phyloP scores from a whole-genome alignment of 1,140 invertebrate genomes.

The Diuraphis noxia region DNA sequence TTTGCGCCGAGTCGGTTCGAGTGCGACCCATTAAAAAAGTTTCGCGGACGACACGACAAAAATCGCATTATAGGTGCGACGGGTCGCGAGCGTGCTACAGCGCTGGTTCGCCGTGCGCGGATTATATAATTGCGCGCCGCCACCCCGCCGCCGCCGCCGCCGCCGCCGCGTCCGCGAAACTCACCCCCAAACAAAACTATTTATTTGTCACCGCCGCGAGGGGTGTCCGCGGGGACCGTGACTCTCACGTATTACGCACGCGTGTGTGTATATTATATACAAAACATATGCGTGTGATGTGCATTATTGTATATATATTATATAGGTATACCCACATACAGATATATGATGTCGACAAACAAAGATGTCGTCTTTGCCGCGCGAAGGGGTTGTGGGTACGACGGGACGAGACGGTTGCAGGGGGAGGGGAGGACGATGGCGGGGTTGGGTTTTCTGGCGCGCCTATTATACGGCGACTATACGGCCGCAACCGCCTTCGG shows the following conservation, averaged over 20 bases:
- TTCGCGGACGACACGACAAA: conserved; percentile 32
- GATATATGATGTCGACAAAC: neutral
- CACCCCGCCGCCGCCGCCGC: neutral
- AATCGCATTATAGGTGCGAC: neutral
- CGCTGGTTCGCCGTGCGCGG: neutral
- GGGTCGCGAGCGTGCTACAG: neutral
- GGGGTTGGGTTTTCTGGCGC: no score
- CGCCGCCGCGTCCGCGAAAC: neutral
- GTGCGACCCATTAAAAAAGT: conserved; percentile 34
- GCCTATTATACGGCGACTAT: no score
- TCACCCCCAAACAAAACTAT: neutral
- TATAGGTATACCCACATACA: no score
- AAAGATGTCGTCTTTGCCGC: neutral
- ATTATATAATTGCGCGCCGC: neutral
- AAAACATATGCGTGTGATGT: neutral
- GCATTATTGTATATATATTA: no score
- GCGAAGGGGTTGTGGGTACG: neutral
- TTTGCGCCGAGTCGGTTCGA: neutral
- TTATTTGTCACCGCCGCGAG: neutral
- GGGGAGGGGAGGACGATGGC: no score
- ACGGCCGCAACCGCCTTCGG: no score
- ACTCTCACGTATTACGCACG: neutral
- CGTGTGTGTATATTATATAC: neutral
- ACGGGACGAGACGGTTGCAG: no score
- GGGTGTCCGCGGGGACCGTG: conserved; percentile 19